These are phyloP conservation scores for Dascyllus trimaculatus DNA, from an alignment of 2,113 vertebrate species.

Conservation along the genomic window DNA sequence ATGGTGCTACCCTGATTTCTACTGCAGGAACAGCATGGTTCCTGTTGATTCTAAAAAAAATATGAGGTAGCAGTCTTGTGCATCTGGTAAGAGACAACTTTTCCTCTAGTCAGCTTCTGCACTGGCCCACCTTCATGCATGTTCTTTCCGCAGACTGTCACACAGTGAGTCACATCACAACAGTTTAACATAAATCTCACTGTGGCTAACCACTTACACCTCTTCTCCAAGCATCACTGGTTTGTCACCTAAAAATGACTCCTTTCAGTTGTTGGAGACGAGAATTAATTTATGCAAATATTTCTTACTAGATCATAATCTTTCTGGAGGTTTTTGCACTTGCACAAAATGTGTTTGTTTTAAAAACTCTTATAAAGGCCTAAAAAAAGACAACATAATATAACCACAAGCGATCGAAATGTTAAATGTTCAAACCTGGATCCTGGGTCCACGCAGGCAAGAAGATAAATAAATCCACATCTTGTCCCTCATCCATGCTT, in stretches of 20 bases:
- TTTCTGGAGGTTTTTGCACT: not conserved
- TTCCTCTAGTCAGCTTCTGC: not conserved
- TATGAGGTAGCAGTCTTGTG: not conserved
- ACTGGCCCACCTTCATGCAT: conserved; percentile 2
- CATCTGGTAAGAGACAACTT: conserved; percentile 13
- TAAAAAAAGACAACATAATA: not conserved
- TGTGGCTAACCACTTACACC: not conserved
- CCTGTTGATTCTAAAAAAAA: conserved; percentile 43
- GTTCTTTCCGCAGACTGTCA: conserved; percentile 50
- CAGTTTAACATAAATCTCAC: not conserved
- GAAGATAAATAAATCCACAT: conserved; percentile 46
- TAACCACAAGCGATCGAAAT: not conserved
- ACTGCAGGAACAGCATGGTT: not conserved
- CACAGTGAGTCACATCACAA: conserved; percentile 17
- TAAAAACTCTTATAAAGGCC: not conserved
- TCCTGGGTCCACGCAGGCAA: conserved; percentile 29
- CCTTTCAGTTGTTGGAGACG: no score
- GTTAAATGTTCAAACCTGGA: conserved; percentile 66
- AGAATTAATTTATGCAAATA: not conserved
- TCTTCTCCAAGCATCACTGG: not conserved
- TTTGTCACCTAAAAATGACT: not conserved
- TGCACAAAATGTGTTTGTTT: not conserved
- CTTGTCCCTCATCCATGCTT: conserved; percentile 25
- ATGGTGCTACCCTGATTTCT: conserved; percentile 27
- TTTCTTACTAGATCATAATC: not conserved